Evolutionary conservation across 2,888 invertebrate genomes (phyloP).

Genomic region (Bedellia somnulentella): DNA sequence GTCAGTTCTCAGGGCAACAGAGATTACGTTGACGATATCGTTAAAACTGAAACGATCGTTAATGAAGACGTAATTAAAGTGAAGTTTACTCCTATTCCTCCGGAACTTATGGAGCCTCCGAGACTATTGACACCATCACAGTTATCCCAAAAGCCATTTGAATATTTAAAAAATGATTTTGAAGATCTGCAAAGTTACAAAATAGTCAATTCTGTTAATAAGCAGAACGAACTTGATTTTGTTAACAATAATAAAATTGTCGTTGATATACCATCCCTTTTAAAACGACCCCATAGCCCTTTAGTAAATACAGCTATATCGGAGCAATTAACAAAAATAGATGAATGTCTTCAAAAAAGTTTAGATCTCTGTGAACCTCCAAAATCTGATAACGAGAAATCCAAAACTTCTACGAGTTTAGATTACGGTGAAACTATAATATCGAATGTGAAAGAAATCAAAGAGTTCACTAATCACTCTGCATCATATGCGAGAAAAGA

Average conservation of each 20-base stretch:
- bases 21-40: constrained; percentile 37
- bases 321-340: constrained; percentile 44
- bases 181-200: constrained; percentile 50
- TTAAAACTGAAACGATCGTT: constrained; percentile 47
- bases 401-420: not conserved
- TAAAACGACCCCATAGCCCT: constrained; percentile 29
- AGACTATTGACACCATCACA: constrained; percentile 23
- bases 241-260: too few relatives aligned
- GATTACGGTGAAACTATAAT: not conserved
- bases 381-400: too few relatives aligned
- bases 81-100: constrained; percentile 41
- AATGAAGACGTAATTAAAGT: constrained; percentile 48
- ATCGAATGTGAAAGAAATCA: not conserved
- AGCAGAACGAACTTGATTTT: constrained; percentile 25
- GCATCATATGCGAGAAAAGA: not conserved
- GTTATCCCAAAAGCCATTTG: constrained; percentile 18
- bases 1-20: constrained; percentile 22
- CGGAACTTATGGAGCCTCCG: constrained; percentile 29
- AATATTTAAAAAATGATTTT: constrained; percentile 33
- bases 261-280: too few relatives aligned
- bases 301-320: constrained; percentile 33
- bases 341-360: constrained; percentile 44
- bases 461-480: not conserved
- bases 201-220: constrained; percentile 42
- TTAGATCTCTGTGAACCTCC: constrained; percentile 35